Percentiles rank a stretch among this genome's conserved stretches.
Conservation (phyloP, 2,113 vertebrate species). For the Calidris pygmaea region DNA sequence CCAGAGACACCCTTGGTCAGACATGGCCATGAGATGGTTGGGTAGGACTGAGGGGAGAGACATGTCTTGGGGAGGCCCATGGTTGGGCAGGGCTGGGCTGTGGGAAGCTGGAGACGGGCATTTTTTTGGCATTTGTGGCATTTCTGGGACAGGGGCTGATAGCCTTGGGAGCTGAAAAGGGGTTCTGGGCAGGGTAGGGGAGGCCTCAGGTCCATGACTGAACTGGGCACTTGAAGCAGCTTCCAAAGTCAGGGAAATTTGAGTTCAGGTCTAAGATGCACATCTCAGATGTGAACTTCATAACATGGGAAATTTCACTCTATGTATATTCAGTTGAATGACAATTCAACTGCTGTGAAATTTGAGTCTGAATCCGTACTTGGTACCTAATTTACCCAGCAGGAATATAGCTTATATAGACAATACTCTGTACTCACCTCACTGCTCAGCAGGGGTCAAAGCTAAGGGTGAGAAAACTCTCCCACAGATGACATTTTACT, state of each 20-base stretch:
- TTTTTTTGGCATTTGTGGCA: too few species aligned
- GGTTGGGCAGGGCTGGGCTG: fast-evolving
- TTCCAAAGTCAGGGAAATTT: not conserved
- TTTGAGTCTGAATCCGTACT: not conserved
- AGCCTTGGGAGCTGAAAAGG: not conserved
- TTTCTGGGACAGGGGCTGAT: not conserved
- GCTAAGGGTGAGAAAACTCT: not conserved
- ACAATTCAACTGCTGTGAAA: not conserved
- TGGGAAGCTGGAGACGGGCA: not conserved
- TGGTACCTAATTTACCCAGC: not conserved
- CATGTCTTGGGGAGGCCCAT: too few species aligned
- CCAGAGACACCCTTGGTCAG: not conserved
- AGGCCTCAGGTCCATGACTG: not conserved
- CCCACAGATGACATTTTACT: not conserved
- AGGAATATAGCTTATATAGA: not conserved
- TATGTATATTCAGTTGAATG: not conserved
- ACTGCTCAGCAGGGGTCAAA: not conserved
- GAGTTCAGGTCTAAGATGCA: not conserved
- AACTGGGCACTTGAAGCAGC: not conserved
- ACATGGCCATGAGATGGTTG: not conserved
- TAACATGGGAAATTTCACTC: not conserved
- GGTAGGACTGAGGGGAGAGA: not conserved
- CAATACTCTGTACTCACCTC: not conserved
- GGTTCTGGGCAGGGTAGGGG: not conserved
- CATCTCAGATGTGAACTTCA: not conserved